Percentiles rank a stretch among this genome's conserved stretches.
Conservation (phyloP, 2,113 vertebrate species). For the Melanostigma gelatinosum region DNA sequence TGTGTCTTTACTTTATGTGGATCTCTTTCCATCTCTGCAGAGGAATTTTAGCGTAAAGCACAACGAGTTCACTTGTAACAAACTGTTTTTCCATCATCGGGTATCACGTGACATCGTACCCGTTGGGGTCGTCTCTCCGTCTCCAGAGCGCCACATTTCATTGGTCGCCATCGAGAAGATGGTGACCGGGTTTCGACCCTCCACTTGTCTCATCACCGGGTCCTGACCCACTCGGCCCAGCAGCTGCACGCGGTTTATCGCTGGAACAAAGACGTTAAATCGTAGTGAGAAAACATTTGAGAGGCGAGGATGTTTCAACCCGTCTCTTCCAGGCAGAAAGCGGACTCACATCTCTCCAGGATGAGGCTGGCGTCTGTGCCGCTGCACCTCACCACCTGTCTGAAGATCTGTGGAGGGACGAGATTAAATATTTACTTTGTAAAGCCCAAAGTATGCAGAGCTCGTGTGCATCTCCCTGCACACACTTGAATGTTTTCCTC, state of each 20-base stretch:
- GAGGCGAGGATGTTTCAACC: no score
- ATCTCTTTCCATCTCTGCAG: neutral
- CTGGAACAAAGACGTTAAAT: conserved; percentile 68
- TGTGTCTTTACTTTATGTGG: neutral
- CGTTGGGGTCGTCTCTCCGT: conserved; percentile 76
- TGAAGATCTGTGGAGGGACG: conserved; percentile 81
- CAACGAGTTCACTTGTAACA: neutral
- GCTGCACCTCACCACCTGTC: conserved; percentile 84
- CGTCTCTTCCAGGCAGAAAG: neutral
- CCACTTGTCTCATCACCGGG: conserved; percentile 95
- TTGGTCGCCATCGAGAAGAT: conserved; percentile 98
- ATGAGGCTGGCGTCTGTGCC: conserved; percentile 83
- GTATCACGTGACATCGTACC: neutral
- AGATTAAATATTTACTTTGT: neutral
- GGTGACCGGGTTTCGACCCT: conserved; percentile 94
- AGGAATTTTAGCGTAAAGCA: neutral
- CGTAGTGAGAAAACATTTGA: neutral
- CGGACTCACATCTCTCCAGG: conserved; percentile 92
- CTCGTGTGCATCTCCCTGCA: neutral
- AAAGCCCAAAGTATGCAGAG: neutral
- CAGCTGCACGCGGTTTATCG: conserved; percentile 94
- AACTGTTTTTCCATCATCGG: neutral
- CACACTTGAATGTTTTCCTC: neutral
- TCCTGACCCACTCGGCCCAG: conserved; percentile 96
- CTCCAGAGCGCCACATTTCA: conserved; percentile 95